Base-by-base conservation (phyloP, 2,888 invertebrate genomes). In the Mimumesa dahlbomi region DNA sequence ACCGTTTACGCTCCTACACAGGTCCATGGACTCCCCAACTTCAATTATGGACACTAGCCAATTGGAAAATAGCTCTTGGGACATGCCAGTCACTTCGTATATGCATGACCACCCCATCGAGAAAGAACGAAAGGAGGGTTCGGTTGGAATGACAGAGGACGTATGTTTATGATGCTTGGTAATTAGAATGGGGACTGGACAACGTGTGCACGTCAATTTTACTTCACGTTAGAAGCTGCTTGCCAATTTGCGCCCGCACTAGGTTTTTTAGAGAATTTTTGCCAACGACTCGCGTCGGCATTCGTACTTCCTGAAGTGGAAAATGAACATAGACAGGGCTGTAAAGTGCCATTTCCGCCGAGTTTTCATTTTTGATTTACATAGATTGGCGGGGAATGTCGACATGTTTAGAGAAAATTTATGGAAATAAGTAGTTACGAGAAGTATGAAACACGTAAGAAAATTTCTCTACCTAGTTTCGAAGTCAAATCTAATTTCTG, bases 21-120 rank as follows among this genome's bases (percentile, higher is more conserved):
- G 57, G 48, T 57, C 48, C 46, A 43, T 57, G 67, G 46, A 59
- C 54, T n/a, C 69, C 61, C 54, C 52, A 49, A 62, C 76, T 81
- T 85, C 84, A 82, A 85, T 86, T 84, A 85, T 80, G 81, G 75
- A 81, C 79, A 77, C 82, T 82, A 76, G 82, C 82, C 85, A 86
- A 84, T 85, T 81, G 86, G 82, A 85, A 85, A 86, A 85, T 82
- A 77, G 81, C 78, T 71, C 79, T 52, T 71, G 77, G 77, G 66
- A 61, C 54, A 56, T 62, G 69, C 66, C 75, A 77, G 77, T 77
- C 75, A 73, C 61, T 77, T 75, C 45, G 48, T 31, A 64, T 64
- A 74, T 70, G 80, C 61, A 53, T 62, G 52, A 59, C 54, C 46
- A 62, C 46, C 59, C 59, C 54, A 56, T 56, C 42, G 50, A 64